phyloP scores from a whole-genome alignment of 35 echinoderm and acorn worm species.

The Acanthaster planci region DNA sequence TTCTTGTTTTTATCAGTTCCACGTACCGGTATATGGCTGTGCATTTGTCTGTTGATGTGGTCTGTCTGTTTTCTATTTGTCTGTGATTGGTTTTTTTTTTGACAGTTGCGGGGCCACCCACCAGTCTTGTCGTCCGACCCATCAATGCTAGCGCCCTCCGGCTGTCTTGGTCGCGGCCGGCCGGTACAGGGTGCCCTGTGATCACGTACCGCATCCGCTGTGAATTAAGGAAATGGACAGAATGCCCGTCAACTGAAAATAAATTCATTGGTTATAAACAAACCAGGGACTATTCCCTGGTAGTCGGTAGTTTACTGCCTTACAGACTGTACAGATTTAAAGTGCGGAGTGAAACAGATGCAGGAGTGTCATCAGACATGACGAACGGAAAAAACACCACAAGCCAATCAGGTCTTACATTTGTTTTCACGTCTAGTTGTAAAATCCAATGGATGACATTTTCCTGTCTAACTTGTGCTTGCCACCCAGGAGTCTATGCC shows the following conservation, averaged over 20 bases:
- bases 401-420: too few relatives aligned
- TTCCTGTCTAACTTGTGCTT: too few relatives aligned
- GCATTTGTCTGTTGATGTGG: too few relatives aligned
- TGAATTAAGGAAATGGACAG: background rate
- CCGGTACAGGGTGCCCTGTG: background rate
- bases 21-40: too few relatives aligned
- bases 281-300: background rate
- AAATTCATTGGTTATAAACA: background rate
- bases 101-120: background rate
- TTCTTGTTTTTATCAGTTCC: too few relatives aligned
- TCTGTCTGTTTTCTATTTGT: background rate
- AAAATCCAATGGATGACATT: too few relatives aligned
- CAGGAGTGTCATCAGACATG: background rate
- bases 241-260: background rate
- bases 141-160: background rate
- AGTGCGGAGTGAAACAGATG: background rate
- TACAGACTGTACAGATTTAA: background rate
- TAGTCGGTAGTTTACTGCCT: background rate
- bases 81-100: background rate
- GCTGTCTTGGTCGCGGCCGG: background rate
- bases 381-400: background rate
- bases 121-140: background rate
- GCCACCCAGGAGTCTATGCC: too few relatives aligned
- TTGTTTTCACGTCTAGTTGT: too few relatives aligned
- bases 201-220: background rate